Percentiles rank a stretch among this genome's conserved stretches.
Evolutionary conservation across 2,797 vertebrate genomes (phyloP).

Genomic region (Spinibarbus caldwelli): DNA sequence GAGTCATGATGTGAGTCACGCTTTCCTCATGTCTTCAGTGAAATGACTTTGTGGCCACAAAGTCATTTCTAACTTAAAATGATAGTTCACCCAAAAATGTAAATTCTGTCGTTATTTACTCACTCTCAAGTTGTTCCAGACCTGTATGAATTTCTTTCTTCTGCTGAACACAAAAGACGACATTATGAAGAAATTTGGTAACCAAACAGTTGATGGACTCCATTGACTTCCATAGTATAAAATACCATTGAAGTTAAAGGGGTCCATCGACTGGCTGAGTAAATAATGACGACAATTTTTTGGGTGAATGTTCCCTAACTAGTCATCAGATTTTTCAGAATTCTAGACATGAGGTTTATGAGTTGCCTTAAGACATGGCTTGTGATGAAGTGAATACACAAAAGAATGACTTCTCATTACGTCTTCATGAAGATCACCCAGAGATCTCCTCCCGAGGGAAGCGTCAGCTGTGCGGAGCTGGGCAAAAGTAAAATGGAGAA

Average conservation of each 20-base stretch:
- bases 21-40: not conserved
- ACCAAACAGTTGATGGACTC: not conserved
- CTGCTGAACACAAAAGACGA: not conserved
- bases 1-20: slow-evolving; percentile 68
- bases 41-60: not conserved
- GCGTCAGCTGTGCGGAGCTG: slow-evolving; percentile 67
- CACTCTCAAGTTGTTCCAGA: not conserved
- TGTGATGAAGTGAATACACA: not conserved
- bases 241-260: not conserved
- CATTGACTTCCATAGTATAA: not conserved
- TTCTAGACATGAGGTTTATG: not conserved
- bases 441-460: slow-evolving; percentile 65
- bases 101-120: not conserved
- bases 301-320: not conserved
- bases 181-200: not conserved
- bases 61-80: not conserved
- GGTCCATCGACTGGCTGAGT: too few relatives aligned
- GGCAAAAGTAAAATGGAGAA: slow-evolving; percentile 69
- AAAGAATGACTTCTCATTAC: not conserved
- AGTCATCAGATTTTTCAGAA: not conserved
- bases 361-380: not conserved
- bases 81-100: too few relatives aligned
- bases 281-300: not conserved
- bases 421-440: slow-evolving; percentile 59
- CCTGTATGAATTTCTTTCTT: not conserved